phyloP scores from a whole-genome alignment of 2,113 vertebrate species.

The Todiramphus chloris region DNA sequence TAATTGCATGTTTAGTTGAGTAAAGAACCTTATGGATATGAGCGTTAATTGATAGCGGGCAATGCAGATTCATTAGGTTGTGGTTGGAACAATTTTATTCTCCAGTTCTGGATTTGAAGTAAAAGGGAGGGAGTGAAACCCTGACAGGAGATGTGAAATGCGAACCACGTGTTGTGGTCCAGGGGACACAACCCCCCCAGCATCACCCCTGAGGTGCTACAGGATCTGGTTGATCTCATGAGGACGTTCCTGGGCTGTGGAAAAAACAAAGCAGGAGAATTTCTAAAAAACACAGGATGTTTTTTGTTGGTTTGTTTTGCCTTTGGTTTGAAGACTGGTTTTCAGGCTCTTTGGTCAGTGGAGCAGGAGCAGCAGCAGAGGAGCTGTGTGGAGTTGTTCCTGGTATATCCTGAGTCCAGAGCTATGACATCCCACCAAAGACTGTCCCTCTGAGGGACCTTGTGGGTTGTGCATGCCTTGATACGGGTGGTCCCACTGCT shows the following conservation, averaged over 20 bases:
- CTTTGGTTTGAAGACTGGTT: neutral
- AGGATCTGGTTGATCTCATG: neutral
- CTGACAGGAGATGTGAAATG: neutral
- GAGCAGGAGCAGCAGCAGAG: neutral
- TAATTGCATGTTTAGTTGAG: neutral
- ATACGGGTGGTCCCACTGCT: neutral
- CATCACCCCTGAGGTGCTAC: neutral
- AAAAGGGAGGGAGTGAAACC: constrained; percentile 26
- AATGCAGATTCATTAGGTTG: neutral
- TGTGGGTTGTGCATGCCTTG: neutral
- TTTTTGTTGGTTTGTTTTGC: neutral
- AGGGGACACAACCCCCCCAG: neutral
- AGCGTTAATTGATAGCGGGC: neutral
- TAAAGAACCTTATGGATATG: neutral
- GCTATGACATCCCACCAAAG: accelerated
- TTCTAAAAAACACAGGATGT: neutral
- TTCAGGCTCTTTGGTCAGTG: neutral
- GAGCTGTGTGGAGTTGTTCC: neutral
- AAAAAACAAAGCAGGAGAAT: neutral
- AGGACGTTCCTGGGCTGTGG: neutral
- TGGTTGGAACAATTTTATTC: neutral
- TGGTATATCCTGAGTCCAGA: neutral
- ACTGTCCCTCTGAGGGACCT: neutral
- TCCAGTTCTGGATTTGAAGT: neutral
- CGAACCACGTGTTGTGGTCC: constrained; percentile 23